Evolutionary conservation across 2,888 invertebrate genomes (phyloP), one percentile per base, ranked within the genome.

Genomic region (Zele albiditarsus): DNA sequence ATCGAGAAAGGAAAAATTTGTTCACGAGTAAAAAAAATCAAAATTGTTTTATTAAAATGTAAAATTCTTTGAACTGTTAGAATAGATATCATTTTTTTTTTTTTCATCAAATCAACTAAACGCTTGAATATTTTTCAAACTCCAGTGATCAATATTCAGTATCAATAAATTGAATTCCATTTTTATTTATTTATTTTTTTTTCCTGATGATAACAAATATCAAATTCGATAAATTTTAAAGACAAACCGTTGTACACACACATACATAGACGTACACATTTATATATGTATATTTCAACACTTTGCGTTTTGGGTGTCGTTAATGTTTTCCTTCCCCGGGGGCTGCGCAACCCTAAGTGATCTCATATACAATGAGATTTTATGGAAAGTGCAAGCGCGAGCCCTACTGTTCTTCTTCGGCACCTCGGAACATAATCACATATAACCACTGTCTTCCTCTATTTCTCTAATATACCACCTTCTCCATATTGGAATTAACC

Each of bases 281-380:
- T 75, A 74, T 77, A 73, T 79, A 76, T 76, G 74, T 62, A 49
- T 58, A 42, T 38, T 31, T 31, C 75, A 77, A 76, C 77, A 77
- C 74, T 80, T 75, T 77, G 79, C 77, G 80, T 79, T 79, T 79
- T 74, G 77, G 75, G 75, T 71, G 78, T 75, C 79, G 81, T 82
- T 82, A 84, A 82, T 81, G 82, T 75, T 53, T 53, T 53, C 53
- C 20, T 20, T 53, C 20, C 53, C 46, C 53, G 20, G 53, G 53
- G 53, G 53, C 81, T 80, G 81, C 80, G 84, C 86, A 83, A 79
- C 78, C 77, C 84, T 88, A 89, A 89, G 89, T 89, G 89, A 87
- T 86, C 87, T 85, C 88, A 82, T 89, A 89, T 88, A 89, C 85
- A 86, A 88, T 83, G 81, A 85, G 85, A 88, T 86, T 89, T 89